Conservation (phyloP, 2,113 vertebrate species). For the Nettapus auritus region DNA sequence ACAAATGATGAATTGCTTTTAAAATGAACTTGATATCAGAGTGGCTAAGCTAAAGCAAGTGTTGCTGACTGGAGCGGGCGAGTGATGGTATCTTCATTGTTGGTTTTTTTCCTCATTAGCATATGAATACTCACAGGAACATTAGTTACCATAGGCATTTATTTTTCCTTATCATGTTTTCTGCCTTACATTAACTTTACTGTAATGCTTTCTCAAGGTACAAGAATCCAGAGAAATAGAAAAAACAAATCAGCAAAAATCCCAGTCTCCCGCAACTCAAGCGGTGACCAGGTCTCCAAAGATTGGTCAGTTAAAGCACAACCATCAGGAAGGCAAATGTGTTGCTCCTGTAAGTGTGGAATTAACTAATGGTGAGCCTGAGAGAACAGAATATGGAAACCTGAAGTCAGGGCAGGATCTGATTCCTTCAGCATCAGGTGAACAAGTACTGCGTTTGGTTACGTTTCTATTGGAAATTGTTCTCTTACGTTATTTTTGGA, state of each 20-base stretch:
- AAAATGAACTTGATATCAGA: background rate
- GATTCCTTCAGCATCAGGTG: slow-evolving; percentile 24
- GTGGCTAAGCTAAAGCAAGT: background rate
- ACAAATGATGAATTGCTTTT: background rate
- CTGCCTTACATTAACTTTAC: background rate
- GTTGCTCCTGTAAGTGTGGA: slow-evolving; percentile 9
- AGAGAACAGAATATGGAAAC: slow-evolving; percentile 42
- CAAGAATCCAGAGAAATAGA: slow-evolving; percentile 89
- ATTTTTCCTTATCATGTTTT: background rate
- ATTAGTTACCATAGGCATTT: background rate
- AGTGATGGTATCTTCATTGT: background rate
- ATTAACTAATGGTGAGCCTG: slow-evolving; percentile 70
- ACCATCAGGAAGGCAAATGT: slow-evolving; percentile 44
- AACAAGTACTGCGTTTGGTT: background rate
- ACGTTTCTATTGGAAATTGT: background rate
- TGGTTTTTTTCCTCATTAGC: background rate
- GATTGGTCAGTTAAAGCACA: slow-evolving; percentile 23
- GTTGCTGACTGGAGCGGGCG: background rate
- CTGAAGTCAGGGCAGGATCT: background rate
- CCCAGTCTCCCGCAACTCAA: slow-evolving; percentile 77
- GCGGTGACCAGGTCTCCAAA: slow-evolving; percentile 76
- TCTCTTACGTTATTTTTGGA: background rate
- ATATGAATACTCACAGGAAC: background rate
- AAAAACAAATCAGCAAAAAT: slow-evolving; percentile 78
- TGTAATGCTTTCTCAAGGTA: slow-evolving; percentile 65